Evolutionary conservation across 2,113 vertebrate species (phyloP).

Genomic region (Leptocoma aspasia): DNA sequence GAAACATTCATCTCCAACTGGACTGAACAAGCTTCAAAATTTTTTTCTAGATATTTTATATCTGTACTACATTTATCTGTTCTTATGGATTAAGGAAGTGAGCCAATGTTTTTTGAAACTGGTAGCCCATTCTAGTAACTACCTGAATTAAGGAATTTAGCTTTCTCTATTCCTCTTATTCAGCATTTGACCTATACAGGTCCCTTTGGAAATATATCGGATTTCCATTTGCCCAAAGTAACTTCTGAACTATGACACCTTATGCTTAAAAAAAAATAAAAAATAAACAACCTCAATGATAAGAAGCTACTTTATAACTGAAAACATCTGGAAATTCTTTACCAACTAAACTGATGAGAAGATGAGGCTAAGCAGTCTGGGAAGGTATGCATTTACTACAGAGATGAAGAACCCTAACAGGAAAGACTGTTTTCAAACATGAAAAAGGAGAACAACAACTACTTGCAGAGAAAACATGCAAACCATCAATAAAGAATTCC

Average conservation of each 20-base stretch:
- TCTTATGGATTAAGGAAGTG: not conserved
- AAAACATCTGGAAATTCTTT: slow-evolving; percentile 65
- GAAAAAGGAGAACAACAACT: not conserved
- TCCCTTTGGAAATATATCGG: slow-evolving; percentile 15
- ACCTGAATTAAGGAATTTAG: not conserved
- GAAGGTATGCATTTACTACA: slow-evolving; percentile 15
- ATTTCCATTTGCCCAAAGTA: slow-evolving; percentile 46
- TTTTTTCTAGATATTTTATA: not conserved
- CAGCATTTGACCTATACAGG: slow-evolving; percentile 7
- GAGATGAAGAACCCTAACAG: not conserved
- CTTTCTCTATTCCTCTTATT: not conserved
- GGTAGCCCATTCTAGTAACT: not conserved
- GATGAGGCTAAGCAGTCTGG: not conserved
- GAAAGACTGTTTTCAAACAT: not conserved
- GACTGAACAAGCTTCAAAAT: not conserved
- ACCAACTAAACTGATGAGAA: slow-evolving; percentile 15
- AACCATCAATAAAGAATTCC: not conserved
- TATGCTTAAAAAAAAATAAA: not conserved
- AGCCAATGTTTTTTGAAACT: not conserved
- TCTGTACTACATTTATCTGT: not conserved
- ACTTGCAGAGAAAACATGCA: not conserved
- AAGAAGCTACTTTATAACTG: slow-evolving; percentile 46
- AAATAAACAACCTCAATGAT: slow-evolving; percentile 45
- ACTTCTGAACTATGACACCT: slow-evolving; percentile 51
- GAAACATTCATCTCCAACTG: not conserved